These are phyloP conservation scores for Xiphophorus couchianus DNA, from an alignment of 2,113 vertebrate genomes.

Conservation along the genomic window DNA sequence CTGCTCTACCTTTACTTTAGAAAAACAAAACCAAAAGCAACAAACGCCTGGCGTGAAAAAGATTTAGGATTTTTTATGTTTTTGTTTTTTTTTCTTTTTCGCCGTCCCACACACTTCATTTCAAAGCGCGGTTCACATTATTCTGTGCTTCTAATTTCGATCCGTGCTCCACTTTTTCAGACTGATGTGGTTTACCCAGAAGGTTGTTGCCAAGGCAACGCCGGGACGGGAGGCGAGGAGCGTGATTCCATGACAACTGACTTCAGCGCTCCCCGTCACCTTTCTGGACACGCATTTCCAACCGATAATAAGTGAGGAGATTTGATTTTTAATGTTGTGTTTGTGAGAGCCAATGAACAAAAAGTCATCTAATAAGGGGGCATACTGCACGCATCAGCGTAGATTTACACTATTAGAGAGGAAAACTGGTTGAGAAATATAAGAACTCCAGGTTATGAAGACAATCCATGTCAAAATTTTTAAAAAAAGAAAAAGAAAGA, in stretches of 20 bases:
- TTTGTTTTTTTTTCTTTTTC: too few relatives aligned
- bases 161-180: slow-evolving; percentile 72
- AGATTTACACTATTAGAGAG: neutral
- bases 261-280: slow-evolving; percentile 41
- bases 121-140: slow-evolving; percentile 20
- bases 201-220: slow-evolving; percentile 79
- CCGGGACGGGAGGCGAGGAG: slow-evolving; percentile 61
- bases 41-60: neutral
- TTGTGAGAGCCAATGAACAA: neutral
- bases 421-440: neutral
- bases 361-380: too few relatives aligned
- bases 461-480: neutral
- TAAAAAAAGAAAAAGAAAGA: neutral
- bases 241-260: slow-evolving; percentile 75
- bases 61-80: neutral
- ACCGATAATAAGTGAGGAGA: slow-evolving; percentile 34
- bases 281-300: slow-evolving; percentile 30
- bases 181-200: slow-evolving; percentile 73
- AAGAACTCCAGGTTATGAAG: neutral
- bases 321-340: slow-evolving; percentile 4
- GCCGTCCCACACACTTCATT: neutral
- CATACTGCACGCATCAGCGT: neutral
- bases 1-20: neutral
- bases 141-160: slow-evolving; percentile 77
- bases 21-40: neutral